A percentile compares a stretch with the other conserved stretches of the same genome.
These are phyloP conservation scores for Caenorhabditis sp. DNA, from an alignment of 2,888 invertebrate genomes.

Conservation along the genomic window DNA sequence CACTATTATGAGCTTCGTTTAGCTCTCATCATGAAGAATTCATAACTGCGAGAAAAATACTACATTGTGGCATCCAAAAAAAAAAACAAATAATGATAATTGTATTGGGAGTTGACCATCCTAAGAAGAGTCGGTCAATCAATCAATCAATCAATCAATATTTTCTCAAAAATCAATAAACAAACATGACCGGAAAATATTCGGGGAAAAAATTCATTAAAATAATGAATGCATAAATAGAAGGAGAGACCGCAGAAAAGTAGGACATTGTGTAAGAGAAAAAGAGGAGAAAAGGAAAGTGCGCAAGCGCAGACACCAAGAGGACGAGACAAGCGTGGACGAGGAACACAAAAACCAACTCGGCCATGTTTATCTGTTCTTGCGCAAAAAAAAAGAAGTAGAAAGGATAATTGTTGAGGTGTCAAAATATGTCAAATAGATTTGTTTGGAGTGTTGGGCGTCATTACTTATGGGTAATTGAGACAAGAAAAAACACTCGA, in stretches of 20 bases:
- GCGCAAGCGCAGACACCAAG: not conserved
- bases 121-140: too few relatives aligned
- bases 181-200: too few relatives aligned
- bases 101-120: too few relatives aligned
- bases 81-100: too few relatives aligned
- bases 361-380: not conserved
- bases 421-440: not conserved
- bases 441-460: not conserved
- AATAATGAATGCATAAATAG: not conserved
- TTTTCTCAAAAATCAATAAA: not conserved
- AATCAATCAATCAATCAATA: too few relatives aligned
- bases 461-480: not conserved
- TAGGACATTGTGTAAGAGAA: not conserved
- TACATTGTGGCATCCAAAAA: too few relatives aligned
- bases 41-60: too few relatives aligned
- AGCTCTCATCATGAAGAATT: too few relatives aligned
- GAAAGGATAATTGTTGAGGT: not conserved
- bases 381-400: not conserved
- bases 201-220: conserved; percentile 1
- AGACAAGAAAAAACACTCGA: not conserved
- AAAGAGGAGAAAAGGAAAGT: not conserved
- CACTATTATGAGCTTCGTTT: too few relatives aligned
- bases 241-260: not conserved
- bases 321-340: not conserved
- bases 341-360: not conserved